A percentile compares a stretch with the other conserved stretches of the same genome.
Evolutionary conservation across 2,113 vertebrate species (phyloP).

Genomic region (Labrus mixtus): DNA sequence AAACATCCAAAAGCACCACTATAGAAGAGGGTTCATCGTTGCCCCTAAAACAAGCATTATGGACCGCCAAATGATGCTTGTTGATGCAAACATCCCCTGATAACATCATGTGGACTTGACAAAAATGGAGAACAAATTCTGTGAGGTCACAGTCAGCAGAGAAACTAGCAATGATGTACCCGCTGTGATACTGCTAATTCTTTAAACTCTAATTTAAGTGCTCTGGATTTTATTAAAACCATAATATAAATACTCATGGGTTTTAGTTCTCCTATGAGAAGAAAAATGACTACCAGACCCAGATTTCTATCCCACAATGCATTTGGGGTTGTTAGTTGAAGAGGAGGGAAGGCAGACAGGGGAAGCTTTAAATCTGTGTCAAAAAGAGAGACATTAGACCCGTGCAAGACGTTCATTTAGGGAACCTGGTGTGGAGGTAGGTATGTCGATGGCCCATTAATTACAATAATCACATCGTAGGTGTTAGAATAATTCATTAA

Average conservation of each 20-base stretch:
- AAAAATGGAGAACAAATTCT: constrained; percentile 47
- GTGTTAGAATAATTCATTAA: constrained; percentile 87
- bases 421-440: constrained; percentile 79
- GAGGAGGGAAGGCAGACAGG: constrained; percentile 38
- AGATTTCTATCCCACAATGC: constrained; percentile 74
- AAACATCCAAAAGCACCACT: constrained; percentile 34
- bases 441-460: constrained; percentile 80
- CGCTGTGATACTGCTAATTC: constrained; percentile 48
- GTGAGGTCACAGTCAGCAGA: constrained; percentile 24
- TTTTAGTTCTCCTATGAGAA: constrained; percentile 59
- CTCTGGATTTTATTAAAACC: constrained; percentile 61
- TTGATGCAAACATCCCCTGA: constrained; percentile 65
- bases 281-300: constrained; percentile 72
- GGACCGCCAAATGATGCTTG: constrained; percentile 66
- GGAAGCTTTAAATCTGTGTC: constrained; percentile 79
- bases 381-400: constrained; percentile 79
- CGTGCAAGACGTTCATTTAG: constrained; percentile 79
- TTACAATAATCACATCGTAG: constrained; percentile 86
- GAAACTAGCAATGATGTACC: constrained; percentile 19
- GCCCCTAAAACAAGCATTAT: constrained; percentile 61
- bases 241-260: constrained; percentile 69
- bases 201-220: constrained; percentile 56
- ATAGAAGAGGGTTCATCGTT: constrained; percentile 38
- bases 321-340: constrained; percentile 63
- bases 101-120: constrained; percentile 48